phyloP scores from a whole-genome alignment of 2,113 vertebrate species.

The Dolichallabes microphthalmus region DNA sequence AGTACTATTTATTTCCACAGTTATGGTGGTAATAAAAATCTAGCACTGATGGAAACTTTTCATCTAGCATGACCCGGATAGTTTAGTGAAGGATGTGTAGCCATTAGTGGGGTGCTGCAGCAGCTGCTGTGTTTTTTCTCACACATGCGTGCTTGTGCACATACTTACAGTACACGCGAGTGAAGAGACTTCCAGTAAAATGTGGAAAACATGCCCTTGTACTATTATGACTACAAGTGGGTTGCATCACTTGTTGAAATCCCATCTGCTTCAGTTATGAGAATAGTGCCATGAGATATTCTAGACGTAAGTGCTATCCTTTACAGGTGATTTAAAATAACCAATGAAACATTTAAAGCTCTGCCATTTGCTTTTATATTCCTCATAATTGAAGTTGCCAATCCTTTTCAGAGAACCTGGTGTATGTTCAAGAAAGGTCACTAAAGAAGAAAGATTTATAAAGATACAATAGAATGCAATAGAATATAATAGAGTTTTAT shows the following conservation, averaged over 20 bases:
- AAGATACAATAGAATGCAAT: background rate
- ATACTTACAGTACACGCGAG: constrained; percentile 4
- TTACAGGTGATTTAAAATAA: background rate
- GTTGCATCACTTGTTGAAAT: background rate
- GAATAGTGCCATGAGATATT: background rate
- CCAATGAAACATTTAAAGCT: background rate
- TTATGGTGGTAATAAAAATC: constrained; percentile 43
- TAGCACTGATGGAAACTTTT: constrained; percentile 36
- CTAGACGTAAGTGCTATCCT: background rate
- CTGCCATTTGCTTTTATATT: background rate
- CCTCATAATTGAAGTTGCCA: background rate
- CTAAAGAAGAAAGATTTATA: background rate
- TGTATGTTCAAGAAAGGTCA: background rate
- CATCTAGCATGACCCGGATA: constrained; percentile 32
- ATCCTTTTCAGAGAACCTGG: too few species aligned
- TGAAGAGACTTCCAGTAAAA: constrained; percentile 12
- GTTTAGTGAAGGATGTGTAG: constrained; percentile 34
- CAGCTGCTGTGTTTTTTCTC: constrained; percentile 38
- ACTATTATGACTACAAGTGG: background rate
- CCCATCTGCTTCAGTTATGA: background rate
- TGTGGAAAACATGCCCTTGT: background rate
- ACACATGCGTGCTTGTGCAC: constrained; percentile 5
- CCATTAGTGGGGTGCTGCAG: constrained; percentile 33
- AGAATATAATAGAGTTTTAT: background rate
- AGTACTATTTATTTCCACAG: constrained; percentile 43